Percentiles rank a stretch among this genome's conserved stretches.
These are phyloP conservation scores for Sphaerophoria taeniata DNA, from an alignment of 2,888 invertebrate species.

Conservation along the genomic window DNA sequence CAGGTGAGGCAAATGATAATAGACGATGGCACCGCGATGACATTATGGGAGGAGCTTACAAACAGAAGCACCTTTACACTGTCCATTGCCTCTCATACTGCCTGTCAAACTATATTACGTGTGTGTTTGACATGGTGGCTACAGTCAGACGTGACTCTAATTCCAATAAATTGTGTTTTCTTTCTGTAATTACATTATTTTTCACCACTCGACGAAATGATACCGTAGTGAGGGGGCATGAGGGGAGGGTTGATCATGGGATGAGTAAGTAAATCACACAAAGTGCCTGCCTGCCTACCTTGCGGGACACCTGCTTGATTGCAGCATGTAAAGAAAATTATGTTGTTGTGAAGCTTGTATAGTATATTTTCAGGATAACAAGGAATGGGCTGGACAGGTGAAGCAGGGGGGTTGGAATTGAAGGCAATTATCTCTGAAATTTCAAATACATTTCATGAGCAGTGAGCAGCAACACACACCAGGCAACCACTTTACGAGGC, in stretches of 20 bases:
- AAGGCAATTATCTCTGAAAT: conserved; percentile 68
- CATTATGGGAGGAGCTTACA: conserved; percentile 57
- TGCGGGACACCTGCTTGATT: not conserved
- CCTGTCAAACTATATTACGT: conserved; percentile 21
- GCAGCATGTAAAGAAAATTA: conserved; percentile 26
- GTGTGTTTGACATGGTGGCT: conserved; percentile 63
- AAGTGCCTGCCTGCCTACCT: conserved; percentile 49
- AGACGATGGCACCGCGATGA: conserved; percentile 67
- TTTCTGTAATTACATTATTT: conserved; percentile 67
- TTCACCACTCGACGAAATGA: conserved; percentile 28
- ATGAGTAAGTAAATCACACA: conserved; percentile 62
- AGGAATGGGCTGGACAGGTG: not conserved
- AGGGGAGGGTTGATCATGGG: not conserved
- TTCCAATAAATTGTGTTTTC: conserved; percentile 66
- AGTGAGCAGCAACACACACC: conserved; percentile 1
- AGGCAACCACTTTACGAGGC: conserved; percentile 63
- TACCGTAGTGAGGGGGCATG: too few relatives aligned
- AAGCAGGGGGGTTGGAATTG: not conserved
- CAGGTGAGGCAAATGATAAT: conserved; percentile 69
- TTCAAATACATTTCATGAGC: conserved; percentile 69
- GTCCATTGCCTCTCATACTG: not conserved
- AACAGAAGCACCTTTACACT: conserved; percentile 24
- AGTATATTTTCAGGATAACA: conserved; percentile 24
- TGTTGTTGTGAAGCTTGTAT: not conserved
- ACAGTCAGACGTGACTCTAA: conserved; percentile 70